phyloP scores from a whole-genome alignment of 2,888 invertebrate species.

The Sphecodes monilicornis region DNA sequence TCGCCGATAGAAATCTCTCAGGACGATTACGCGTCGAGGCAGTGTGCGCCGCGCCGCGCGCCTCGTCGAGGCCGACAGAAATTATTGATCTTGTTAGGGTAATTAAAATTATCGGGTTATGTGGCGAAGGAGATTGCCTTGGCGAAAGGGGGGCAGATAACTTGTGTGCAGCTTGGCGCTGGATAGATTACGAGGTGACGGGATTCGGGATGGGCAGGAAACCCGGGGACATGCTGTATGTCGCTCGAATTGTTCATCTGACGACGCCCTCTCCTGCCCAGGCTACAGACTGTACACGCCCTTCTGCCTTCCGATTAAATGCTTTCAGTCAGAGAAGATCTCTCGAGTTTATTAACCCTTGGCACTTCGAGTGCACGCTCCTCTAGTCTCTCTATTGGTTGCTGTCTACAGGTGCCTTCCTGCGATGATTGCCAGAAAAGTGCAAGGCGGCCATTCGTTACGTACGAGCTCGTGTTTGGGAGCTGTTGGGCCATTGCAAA shows the following conservation, averaged over 20 bases:
- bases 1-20: slow-evolving; percentile 41
- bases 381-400: background rate
- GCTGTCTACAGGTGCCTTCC: background rate
- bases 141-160: slow-evolving; percentile 64
- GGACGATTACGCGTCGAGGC: slow-evolving; percentile 39
- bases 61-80: slow-evolving; percentile 58
- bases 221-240: slow-evolving; percentile 44
- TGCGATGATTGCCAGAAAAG: background rate
- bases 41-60: slow-evolving; percentile 4
- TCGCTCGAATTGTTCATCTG: slow-evolving; percentile 66
- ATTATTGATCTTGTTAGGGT: slow-evolving; percentile 79
- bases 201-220: slow-evolving; percentile 49
- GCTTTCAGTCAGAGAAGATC: slow-evolving; percentile 39
- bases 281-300: background rate
- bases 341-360: slow-evolving; percentile 30
- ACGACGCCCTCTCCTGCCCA: slow-evolving; percentile 19
- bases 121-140: slow-evolving; percentile 73
- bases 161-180: slow-evolving; percentile 67
- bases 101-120: slow-evolving; percentile 80
- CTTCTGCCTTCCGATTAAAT: slow-evolving; percentile 26
- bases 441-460: background rate
- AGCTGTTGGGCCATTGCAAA: no score
- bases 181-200: slow-evolving; percentile 68
- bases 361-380: background rate
- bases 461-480: background rate